These are phyloP conservation scores for Gnathonemus longibarbis DNA, from an alignment of 2,113 vertebrate species.

Conservation along the genomic window DNA sequence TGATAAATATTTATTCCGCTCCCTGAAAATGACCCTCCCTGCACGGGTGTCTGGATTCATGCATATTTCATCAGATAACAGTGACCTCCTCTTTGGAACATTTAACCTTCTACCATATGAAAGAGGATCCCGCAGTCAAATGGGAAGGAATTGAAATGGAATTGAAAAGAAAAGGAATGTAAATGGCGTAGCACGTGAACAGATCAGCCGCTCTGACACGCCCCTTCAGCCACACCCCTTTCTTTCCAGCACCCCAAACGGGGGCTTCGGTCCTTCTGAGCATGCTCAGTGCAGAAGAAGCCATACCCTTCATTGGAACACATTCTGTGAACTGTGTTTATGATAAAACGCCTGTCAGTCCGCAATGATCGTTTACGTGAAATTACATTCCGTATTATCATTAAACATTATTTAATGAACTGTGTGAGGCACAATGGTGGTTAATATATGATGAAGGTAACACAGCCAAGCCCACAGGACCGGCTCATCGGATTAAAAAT, in stretches of 20 bases:
- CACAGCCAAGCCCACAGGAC: neutral
- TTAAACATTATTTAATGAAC: neutral
- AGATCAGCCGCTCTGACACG: neutral
- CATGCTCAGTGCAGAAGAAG: neutral
- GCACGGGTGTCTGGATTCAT: neutral
- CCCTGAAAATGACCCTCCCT: constrained; percentile 1
- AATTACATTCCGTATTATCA: neutral
- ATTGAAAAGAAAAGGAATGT: neutral
- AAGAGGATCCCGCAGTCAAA: neutral
- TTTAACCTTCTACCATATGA: constrained; percentile 9
- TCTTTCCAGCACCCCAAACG: neutral
- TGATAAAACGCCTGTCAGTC: neutral
- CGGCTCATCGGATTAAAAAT: neutral
- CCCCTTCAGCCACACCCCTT: neutral
- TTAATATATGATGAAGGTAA: neutral
- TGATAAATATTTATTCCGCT: constrained; percentile 20
- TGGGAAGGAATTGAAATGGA: neutral
- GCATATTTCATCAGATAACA: constrained; percentile 4
- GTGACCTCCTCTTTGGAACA: neutral
- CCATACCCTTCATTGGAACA: neutral
- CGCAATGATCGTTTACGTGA: neutral
- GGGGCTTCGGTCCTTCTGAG: neutral
- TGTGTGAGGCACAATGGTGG: neutral
- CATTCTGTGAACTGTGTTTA: neutral
- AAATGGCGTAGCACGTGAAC: neutral